A percentile compares a stretch with the other conserved stretches of the same genome.
Evolutionary conservation across 2,888 invertebrate species (phyloP).

Genomic region (Lasioglossum lativentre): DNA sequence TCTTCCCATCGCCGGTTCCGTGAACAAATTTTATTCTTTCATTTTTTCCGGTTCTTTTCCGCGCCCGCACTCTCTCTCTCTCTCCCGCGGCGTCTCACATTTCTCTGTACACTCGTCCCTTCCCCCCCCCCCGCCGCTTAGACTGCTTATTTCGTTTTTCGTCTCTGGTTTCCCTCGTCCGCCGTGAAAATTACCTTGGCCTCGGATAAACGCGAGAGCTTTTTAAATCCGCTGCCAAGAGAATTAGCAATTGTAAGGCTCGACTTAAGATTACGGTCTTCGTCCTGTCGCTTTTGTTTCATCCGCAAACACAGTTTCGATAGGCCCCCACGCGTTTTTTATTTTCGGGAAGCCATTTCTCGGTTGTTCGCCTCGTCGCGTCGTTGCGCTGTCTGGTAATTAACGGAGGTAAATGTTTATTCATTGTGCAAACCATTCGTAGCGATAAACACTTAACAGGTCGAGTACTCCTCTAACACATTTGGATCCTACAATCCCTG

Average conservation of each 20-base stretch:
- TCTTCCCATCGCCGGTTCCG: slow-evolving; percentile 2
- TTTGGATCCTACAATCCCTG: too few species aligned
- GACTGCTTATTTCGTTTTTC: slow-evolving; percentile 46
- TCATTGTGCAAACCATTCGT: not conserved
- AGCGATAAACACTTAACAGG: too few species aligned
- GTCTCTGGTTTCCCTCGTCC: not conserved
- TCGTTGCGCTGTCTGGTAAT: not conserved
- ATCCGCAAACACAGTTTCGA: not conserved
- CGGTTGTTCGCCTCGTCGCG: not conserved
- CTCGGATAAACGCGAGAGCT: slow-evolving; percentile 57
- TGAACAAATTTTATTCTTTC: slow-evolving; percentile 35
- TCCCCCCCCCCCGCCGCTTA: slow-evolving; percentile 39
- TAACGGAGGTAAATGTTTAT: not conserved
- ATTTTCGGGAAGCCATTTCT: not conserved
- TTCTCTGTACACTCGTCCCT: slow-evolving; percentile 40
- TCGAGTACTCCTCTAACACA: too few species aligned
- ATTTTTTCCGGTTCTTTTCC: slow-evolving; percentile 44
- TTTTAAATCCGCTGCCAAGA: slow-evolving; percentile 55
- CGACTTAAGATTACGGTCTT: slow-evolving; percentile 52
- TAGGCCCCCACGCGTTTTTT: not conserved
- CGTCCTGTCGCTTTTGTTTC: slow-evolving; percentile 8
- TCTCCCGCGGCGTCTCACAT: slow-evolving; percentile 19
- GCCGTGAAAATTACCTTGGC: slow-evolving; percentile 55
- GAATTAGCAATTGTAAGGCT: slow-evolving; percentile 66
- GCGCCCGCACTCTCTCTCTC: not conserved